These are phyloP conservation scores for Melanargia galathea DNA, from an alignment of 2,888 invertebrate species.

Conservation along the genomic window DNA sequence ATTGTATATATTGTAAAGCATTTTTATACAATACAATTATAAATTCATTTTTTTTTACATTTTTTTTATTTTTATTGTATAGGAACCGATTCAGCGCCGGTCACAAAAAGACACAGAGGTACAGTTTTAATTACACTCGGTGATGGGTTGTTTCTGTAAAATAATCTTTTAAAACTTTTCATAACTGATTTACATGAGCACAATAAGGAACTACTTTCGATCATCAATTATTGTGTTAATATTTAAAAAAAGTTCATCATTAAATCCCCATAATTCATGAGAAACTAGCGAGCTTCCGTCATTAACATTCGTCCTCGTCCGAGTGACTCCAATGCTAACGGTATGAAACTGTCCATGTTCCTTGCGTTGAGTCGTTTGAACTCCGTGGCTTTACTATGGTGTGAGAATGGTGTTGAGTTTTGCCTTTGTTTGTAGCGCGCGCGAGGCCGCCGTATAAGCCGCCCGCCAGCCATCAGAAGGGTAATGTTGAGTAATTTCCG, in stretches of 20 bases:
- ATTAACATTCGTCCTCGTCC: constrained; percentile 40
- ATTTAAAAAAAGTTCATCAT: background rate
- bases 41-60: constrained; percentile 32
- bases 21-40: constrained; percentile 24
- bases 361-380: constrained; percentile 1
- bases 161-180: background rate
- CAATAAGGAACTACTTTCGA: constrained; percentile 4
- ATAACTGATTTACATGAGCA: background rate
- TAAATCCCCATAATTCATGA: constrained; percentile 12
- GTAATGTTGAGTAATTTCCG: constrained; percentile 69
- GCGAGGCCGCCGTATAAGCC: constrained; percentile 70
- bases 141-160: constrained; percentile 46
- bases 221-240: constrained; percentile 15
- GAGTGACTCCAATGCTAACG: constrained; percentile 39
- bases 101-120: constrained; percentile 73
- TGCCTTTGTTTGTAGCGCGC: constrained; percentile 77
- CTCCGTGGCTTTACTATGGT: constrained; percentile 49
- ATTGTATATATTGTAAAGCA: constrained; percentile 76
- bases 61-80: constrained; percentile 55
- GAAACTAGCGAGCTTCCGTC: constrained; percentile 34
- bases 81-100: constrained; percentile 59
- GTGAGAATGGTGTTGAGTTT: constrained; percentile 72
- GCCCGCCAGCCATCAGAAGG: constrained; percentile 77
- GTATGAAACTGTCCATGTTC: constrained; percentile 17
- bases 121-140: constrained; percentile 51